These are phyloP conservation scores for Serrognathus titanus DNA, from an alignment of 2,888 invertebrate genomes.

Conservation along the genomic window DNA sequence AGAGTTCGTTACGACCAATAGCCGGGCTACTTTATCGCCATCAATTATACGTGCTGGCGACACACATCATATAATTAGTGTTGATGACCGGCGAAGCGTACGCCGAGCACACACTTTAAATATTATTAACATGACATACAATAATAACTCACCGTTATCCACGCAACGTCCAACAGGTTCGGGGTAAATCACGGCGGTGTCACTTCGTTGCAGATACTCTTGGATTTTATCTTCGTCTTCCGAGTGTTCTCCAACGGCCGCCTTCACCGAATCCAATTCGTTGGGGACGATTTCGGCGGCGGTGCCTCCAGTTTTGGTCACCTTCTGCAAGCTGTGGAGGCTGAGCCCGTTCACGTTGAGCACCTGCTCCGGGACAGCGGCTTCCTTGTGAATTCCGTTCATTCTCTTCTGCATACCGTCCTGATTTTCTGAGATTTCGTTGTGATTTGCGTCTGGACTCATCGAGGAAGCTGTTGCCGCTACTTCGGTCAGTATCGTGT, in stretches of 20 bases:
- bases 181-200: conserved; percentile 55
- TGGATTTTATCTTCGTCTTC: conserved; percentile 48
- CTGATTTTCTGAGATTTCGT: conserved; percentile 33
- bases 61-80: conserved; percentile 17
- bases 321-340: conserved; percentile 32
- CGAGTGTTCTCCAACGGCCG: conserved; percentile 33
- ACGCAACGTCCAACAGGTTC: conserved; percentile 27
- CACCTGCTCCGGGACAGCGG: conserved; percentile 36
- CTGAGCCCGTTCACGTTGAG: conserved; percentile 32
- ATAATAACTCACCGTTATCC: conserved; percentile 23
- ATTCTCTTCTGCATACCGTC: conserved; percentile 26
- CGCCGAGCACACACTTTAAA: conserved; percentile 16
- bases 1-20: conserved; percentile 12
- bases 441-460: conserved; percentile 45
- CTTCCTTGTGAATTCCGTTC: conserved; percentile 33
- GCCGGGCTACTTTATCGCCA: conserved; percentile 21
- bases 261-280: conserved; percentile 34
- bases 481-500: conserved; percentile 35
- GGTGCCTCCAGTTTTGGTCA: conserved; percentile 33
- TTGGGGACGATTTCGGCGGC: conserved; percentile 32
- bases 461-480: conserved; percentile 31
- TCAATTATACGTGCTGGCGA: conserved; percentile 20
- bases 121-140: conserved; percentile 13
- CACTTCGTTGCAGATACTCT: conserved; percentile 51
- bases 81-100: conserved; percentile 14